These are phyloP conservation scores for Fragum sueziense DNA, from an alignment of 2,888 invertebrate species.

Conservation along the genomic window DNA sequence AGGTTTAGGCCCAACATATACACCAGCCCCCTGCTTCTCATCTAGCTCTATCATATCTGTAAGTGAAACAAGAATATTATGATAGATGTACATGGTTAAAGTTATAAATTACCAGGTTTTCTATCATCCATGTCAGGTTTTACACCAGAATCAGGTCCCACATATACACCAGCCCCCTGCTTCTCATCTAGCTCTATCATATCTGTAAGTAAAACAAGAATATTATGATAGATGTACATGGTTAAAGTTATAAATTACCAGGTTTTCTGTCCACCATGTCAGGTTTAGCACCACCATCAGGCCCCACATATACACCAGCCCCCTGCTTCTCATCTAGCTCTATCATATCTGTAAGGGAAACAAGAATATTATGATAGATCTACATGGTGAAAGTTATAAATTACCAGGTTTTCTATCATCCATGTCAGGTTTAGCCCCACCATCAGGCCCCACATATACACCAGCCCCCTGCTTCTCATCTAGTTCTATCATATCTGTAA, in stretches of 20 bases:
- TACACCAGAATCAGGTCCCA: too few relatives aligned
- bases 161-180: slow-evolving; percentile 34
- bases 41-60: slow-evolving; percentile 54
- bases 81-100: too few relatives aligned
- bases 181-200: slow-evolving; percentile 49
- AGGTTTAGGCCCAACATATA: too few relatives aligned
- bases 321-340: slow-evolving; percentile 36
- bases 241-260: too few relatives aligned
- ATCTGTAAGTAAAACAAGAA: slow-evolving; percentile 34
- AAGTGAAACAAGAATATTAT: too few relatives aligned
- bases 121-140: too few relatives aligned
- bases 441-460: slow-evolving; percentile 2
- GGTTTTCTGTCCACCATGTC: background rate
- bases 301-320: slow-evolving; percentile 1
- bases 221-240: too few relatives aligned
- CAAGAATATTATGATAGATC: background rate
- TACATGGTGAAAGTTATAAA: too few relatives aligned
- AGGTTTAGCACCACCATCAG: background rate
- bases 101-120: too few relatives aligned
- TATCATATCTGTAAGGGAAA: slow-evolving; percentile 48
- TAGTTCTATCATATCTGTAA: slow-evolving; percentile 53
- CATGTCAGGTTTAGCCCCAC: background rate
- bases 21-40: slow-evolving; percentile 12
- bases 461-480: slow-evolving; percentile 22
- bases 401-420: background rate